Conservation (phyloP, 2,113 vertebrate genomes). For the Dermatemys mawii region DNA sequence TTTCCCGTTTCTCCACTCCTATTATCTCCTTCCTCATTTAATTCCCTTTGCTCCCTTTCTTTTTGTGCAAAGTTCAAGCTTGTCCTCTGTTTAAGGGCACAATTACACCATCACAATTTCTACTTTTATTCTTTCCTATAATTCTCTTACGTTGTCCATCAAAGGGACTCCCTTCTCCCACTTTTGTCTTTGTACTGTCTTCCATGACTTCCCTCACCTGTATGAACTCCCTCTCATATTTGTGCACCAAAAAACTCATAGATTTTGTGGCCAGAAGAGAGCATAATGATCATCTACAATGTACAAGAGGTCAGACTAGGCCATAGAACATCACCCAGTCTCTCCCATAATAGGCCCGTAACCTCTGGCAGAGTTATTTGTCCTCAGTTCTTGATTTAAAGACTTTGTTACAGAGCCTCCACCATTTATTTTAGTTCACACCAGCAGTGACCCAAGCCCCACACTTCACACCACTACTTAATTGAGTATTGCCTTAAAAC, state of each 20-base stretch:
- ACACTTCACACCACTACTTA: not conserved
- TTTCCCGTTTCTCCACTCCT: not conserved
- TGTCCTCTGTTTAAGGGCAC: not conserved
- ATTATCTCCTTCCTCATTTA: not conserved
- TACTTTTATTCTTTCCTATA: not conserved
- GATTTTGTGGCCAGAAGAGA: not conserved
- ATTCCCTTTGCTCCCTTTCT: not conserved
- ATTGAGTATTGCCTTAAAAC: not conserved
- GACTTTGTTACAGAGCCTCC: not conserved
- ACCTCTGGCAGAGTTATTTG: not conserved
- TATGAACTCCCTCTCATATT: not conserved
- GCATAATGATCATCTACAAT: not conserved
- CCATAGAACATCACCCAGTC: not conserved
- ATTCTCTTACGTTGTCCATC: not conserved
- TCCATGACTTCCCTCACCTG: not conserved
- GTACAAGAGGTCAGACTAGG: not conserved
- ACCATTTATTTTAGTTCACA: not conserved
- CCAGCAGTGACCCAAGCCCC: not conserved
- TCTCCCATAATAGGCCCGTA: not conserved
- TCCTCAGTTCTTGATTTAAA: not conserved
- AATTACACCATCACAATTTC: not conserved
- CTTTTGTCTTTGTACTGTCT: not conserved
- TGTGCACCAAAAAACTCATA: not conserved
- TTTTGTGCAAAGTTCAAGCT: not conserved
- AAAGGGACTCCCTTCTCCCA: not conserved